Base-by-base conservation (phyloP, 2,888 invertebrate species). In the Glomeris marginata region DNA sequence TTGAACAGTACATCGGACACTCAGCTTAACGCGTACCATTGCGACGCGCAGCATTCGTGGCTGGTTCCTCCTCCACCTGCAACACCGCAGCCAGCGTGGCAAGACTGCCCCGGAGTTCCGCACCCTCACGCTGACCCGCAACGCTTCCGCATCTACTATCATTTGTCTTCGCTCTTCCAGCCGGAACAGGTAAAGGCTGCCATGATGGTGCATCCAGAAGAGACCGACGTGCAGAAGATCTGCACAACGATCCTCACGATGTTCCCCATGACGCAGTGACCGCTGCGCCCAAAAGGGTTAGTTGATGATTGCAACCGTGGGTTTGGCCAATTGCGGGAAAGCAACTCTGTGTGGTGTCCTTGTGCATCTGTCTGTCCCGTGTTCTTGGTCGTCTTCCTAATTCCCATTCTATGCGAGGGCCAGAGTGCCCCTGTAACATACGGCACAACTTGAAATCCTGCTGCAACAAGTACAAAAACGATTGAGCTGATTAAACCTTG, bases 81-180 rank as follows among this genome's bases (percentile, higher is more conserved):
- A 38, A 58, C 55, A 8, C 60, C 55, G 11, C 54, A 55, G 41
- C 55, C 28, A 8, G 28, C 28, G 55, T 38, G 54, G 55, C 20
- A 55, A 55, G 22, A 56, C 54, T 52, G 54, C 28, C 28, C 28
- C 28, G 28, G 28, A 3, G 28, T 28, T 3, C 46, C 47, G 37
- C 33, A 18, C 37, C 22, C 37, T 20, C 47, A 15, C 11, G 37
- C 45, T 22, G 57, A 56, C 18, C 86, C 87, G 60, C 78, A 80
- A 18, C 74, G 88, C 0, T 73, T 81, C 28, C 77, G 80, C 58
- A 71, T 91, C 62, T 87, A 84, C 66, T 90, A 81, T 68, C 88
- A 91, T 66, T 71, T 95, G 55, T 79, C 85, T n/a, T 83, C 83
- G 48, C 80, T 94, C 51, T 95, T 95, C 68, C 88, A 90, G 0